Conservation (phyloP, 2,888 invertebrate genomes). For the Caenorhabditis imperialis region DNA sequence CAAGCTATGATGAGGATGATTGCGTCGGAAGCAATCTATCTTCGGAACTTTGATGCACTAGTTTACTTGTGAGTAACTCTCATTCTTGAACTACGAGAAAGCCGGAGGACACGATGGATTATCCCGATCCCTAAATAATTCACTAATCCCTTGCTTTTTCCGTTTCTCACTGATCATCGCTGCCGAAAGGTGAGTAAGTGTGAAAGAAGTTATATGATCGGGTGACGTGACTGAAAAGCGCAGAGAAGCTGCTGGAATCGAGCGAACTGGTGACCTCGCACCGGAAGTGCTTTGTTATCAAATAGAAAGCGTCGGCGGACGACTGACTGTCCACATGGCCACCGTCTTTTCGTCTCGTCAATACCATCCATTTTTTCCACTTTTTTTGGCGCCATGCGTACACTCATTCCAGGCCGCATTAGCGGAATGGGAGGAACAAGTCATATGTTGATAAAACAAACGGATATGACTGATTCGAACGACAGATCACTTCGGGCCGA, state of each 20-base stretch:
- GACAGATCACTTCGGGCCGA: slow-evolving; percentile 23
- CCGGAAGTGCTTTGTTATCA: slow-evolving; percentile 51
- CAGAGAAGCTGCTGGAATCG: slow-evolving; percentile 2
- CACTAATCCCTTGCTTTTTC: too few relatives aligned
- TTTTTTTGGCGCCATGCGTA: slow-evolving; percentile 10
- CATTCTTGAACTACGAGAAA: too few relatives aligned
- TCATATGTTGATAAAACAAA: slow-evolving; percentile 30
- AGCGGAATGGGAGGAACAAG: slow-evolving; percentile 25
- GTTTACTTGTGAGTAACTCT: too few relatives aligned
- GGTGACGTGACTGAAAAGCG: too few relatives aligned
- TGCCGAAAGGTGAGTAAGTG: too few relatives aligned
- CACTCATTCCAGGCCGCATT: slow-evolving; percentile 44
- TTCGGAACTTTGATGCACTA: too few relatives aligned
- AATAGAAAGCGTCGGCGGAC: slow-evolving; percentile 4
- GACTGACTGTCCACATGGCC: slow-evolving; percentile 12
- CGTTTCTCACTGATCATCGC: too few relatives aligned
- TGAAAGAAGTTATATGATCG: too few relatives aligned
- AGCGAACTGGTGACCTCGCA: not conserved
- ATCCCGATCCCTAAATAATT: too few relatives aligned
- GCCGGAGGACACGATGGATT: too few relatives aligned
- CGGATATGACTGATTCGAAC: slow-evolving; percentile 40
- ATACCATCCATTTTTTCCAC: slow-evolving; percentile 5
- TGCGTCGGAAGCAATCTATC: too few relatives aligned
- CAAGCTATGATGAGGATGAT: not conserved
- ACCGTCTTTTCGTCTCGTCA: slow-evolving; percentile 6